Percentiles rank a stretch among this genome's conserved stretches.
Evolutionary conservation across 2,888 invertebrate species (phyloP).

Genomic region (Phyllotreta striolata): DNA sequence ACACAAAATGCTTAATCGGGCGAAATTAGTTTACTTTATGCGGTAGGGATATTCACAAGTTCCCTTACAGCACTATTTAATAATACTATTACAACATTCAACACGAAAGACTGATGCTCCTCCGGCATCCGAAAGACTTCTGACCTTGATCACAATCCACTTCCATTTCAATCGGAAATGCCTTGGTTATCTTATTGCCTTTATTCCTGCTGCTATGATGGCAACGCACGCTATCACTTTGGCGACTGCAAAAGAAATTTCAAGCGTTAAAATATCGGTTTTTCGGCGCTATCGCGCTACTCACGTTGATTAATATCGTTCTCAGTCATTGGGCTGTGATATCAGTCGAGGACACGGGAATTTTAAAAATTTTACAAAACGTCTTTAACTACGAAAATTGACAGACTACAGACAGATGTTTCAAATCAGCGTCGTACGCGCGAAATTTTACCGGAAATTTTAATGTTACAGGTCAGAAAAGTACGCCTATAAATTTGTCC

Average conservation of each 20-base stretch:
- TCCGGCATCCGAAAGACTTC: too few species aligned
- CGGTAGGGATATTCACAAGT: too few species aligned
- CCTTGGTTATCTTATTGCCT: conserved; percentile 6
- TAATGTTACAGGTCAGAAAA: conserved; percentile 51
- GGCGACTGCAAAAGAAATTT: conserved; percentile 5
- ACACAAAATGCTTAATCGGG: too few species aligned
- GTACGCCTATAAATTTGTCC: conserved; percentile 54
- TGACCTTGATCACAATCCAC: too few species aligned
- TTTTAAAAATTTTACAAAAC: neutral
- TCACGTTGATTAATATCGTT: conserved; percentile 13
- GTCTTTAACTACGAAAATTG: conserved; percentile 1
- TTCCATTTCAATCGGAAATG: too few species aligned
- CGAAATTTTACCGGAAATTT: neutral
- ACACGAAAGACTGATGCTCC: too few species aligned
- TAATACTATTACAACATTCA: too few species aligned
- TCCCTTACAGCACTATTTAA: too few species aligned
- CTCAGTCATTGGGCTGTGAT: conserved; percentile 6
- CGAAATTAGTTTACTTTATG: too few species aligned
- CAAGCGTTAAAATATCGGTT: too few species aligned
- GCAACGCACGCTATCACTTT: conserved; percentile 6
- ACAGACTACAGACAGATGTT: neutral
- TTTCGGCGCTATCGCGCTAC: too few species aligned
- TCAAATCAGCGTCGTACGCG: too few species aligned
- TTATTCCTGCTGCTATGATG: conserved; percentile 14
- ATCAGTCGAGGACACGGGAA: neutral